These are phyloP conservation scores for Pseudolycoriella hygida DNA, from an alignment of 2,888 invertebrate species.

Conservation along the genomic window DNA sequence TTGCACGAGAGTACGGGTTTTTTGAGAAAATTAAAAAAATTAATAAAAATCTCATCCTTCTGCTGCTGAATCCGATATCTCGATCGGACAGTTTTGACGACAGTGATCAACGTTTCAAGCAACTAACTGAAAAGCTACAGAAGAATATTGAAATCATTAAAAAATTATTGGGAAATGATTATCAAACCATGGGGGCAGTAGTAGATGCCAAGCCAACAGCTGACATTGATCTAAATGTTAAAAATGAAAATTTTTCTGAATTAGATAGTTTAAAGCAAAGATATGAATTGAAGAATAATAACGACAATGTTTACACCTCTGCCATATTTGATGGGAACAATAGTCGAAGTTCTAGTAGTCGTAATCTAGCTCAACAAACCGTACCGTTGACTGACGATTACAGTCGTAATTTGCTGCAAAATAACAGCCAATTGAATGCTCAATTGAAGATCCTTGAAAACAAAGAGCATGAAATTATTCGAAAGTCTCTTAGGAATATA, in stretches of 20 bases:
- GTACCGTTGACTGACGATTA: constrained; percentile 10
- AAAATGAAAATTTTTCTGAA: constrained; percentile 1
- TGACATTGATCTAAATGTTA: not conserved
- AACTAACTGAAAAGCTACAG: constrained; percentile 18
- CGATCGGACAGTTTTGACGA: constrained; percentile 8
- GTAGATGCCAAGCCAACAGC: not conserved
- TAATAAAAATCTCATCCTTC: constrained; percentile 22
- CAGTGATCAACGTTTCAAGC: constrained; percentile 3
- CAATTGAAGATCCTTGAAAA: constrained; percentile 22
- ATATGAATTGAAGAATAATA: not conserved
- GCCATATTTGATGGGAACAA: not conserved
- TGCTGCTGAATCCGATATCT: constrained; percentile 23
- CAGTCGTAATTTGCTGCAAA: constrained; percentile 18
- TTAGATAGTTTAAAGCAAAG: not conserved
- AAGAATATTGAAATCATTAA: constrained; percentile 25
- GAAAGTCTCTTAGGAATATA: constrained; percentile 7
- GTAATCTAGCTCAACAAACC: not conserved
- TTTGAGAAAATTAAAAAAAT: constrained; percentile 25
- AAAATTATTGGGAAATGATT: constrained; percentile 19
- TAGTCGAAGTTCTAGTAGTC: not conserved
- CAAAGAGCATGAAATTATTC: constrained; percentile 22
- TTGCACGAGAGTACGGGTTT: constrained; percentile 19
- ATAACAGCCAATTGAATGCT: constrained; percentile 24
- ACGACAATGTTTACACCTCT: not conserved
- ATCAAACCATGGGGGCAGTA: not conserved